Conservation (phyloP, 2,888 invertebrate genomes). For the Adelognathus sp. region DNA sequence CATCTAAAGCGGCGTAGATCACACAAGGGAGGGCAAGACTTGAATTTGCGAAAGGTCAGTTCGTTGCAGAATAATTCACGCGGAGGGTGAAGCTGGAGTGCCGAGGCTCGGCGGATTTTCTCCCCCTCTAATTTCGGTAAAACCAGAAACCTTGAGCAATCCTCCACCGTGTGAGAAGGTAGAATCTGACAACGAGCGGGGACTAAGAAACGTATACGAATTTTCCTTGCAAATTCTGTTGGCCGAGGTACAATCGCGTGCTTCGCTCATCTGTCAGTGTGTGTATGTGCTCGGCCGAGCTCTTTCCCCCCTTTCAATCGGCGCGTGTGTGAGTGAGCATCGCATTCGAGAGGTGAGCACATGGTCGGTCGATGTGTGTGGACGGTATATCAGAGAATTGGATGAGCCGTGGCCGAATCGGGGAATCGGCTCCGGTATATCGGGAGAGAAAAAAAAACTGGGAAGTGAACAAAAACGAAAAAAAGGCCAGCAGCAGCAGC, state of each 20-base stretch:
- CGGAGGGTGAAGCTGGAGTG: not conserved
- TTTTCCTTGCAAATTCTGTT: constrained; percentile 21
- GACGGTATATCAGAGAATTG: constrained; percentile 56
- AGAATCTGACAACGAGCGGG: not conserved
- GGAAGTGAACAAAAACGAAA: not conserved
- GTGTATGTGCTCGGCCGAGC: not conserved
- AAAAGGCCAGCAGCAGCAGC: not conserved
- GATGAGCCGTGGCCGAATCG: constrained; percentile 31
- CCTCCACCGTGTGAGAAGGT: not conserved
- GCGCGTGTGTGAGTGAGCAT: not conserved
- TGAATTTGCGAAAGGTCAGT: constrained; percentile 4
- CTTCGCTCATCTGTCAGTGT: not conserved
- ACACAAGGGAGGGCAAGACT: not conserved
- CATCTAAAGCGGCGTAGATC: not conserved
- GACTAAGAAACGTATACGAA: constrained; percentile 18
- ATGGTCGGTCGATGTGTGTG: not conserved
- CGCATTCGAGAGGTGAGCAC: constrained; percentile 3
- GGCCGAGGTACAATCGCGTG: not conserved
- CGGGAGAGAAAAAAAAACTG: not conserved
- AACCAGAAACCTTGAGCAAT: constrained; percentile 18
- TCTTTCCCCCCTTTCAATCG: not conserved
- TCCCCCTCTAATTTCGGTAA: constrained; percentile 23
- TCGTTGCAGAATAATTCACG: not conserved
- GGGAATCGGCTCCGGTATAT: constrained; percentile 36
- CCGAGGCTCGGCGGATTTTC: not conserved